Evolutionary conservation across 2,113 vertebrate species (phyloP).

Genomic region (Pipa parva): DNA sequence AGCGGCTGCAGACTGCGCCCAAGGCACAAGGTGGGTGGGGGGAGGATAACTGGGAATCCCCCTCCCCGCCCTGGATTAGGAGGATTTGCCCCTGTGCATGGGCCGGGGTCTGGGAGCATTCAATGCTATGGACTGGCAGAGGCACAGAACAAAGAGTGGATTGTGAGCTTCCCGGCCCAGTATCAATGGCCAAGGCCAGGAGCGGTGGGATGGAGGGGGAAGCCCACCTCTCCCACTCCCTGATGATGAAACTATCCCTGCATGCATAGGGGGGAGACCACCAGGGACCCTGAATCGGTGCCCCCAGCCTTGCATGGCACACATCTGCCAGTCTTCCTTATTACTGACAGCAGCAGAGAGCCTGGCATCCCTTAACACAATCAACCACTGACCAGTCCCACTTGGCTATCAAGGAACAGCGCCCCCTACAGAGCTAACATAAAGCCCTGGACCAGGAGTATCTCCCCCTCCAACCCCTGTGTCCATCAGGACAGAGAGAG

Average conservation of each 20-base stretch:
- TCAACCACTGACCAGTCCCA: conserved; percentile 9
- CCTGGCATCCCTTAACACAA: neutral
- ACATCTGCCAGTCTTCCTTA: neutral
- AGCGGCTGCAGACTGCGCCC: conserved; percentile 23
- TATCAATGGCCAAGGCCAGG: no score
- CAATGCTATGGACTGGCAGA: no score
- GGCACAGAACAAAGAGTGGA: neutral
- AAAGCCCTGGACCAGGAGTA: neutral
- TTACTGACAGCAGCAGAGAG: neutral
- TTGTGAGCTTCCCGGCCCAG: neutral
- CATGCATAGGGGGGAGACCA: neutral
- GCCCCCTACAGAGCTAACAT: conserved; percentile 21
- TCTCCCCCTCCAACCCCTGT: no score
- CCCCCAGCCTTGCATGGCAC: no score
- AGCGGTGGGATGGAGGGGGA: no score
- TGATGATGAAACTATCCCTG: no score
- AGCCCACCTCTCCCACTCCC: no score
- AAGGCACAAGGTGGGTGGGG: neutral
- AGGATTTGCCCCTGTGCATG: neutral
- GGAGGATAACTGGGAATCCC: neutral
- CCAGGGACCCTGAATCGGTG: neutral
- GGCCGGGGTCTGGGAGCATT: no score
- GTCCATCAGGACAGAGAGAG: no score
- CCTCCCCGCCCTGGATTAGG: neutral
- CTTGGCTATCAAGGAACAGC: neutral